These are phyloP conservation scores for Barypeithes pellucidus DNA, from an alignment of 2,888 invertebrate genomes.

Conservation along the genomic window DNA sequence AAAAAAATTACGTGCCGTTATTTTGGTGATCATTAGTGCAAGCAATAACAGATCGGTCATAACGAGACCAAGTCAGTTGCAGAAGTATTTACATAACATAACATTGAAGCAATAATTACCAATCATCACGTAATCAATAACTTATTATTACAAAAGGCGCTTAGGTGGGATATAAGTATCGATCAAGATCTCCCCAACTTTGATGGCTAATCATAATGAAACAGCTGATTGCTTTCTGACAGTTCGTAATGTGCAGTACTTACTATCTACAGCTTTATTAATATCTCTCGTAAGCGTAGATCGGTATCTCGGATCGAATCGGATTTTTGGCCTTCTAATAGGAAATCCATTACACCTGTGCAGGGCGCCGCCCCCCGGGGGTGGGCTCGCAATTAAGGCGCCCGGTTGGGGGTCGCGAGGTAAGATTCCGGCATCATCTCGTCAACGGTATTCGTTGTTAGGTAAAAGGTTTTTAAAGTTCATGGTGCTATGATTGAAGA, in stretches of 20 bases:
- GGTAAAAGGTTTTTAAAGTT: not conserved
- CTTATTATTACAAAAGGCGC: conserved; percentile 31
- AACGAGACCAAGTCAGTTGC: too few relatives aligned
- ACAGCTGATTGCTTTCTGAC: conserved; percentile 48
- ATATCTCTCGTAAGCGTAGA: conserved; percentile 49
- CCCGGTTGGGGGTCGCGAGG: conserved; percentile 51
- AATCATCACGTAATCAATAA: conserved; percentile 15
- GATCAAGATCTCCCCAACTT: conserved; percentile 19
- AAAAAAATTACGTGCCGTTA: too few relatives aligned
- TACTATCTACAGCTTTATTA: conserved; percentile 53
- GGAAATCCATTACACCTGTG: conserved; percentile 65
- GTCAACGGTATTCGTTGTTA: not conserved
- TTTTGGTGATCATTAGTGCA: too few relatives aligned
- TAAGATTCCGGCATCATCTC: conserved; percentile 17
- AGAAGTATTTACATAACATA: not conserved
- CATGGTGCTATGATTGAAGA: not conserved
- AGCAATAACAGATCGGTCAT: too few relatives aligned
- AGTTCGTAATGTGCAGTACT: conserved; percentile 44
- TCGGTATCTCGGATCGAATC: conserved; percentile 42
- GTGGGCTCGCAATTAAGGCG: conserved; percentile 59
- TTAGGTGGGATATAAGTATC: conserved; percentile 16
- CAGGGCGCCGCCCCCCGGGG: conserved; percentile 59
- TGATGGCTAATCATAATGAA: conserved; percentile 22
- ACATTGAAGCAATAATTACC: not conserved
- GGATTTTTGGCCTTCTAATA: conserved; percentile 58